Base-by-base conservation (phyloP, 2,888 invertebrate species). In the Priocnemis perturbator region DNA sequence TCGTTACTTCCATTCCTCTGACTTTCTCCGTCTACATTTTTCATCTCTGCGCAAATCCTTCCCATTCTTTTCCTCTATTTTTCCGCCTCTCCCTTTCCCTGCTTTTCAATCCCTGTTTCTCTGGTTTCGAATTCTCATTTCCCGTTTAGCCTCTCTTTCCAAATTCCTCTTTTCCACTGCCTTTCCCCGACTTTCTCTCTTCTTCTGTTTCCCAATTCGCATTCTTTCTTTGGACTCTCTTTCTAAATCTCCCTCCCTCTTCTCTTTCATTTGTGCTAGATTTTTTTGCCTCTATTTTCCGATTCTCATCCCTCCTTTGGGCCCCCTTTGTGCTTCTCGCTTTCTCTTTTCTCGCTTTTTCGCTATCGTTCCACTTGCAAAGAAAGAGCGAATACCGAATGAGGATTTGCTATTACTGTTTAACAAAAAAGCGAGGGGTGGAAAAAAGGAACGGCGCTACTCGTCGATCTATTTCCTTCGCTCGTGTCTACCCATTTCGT, bases 311-410 rank as follows among this genome's bases (percentile, higher is more conserved):
- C 26, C 14, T 47, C 45, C 5, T 7, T 59, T 45, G 21, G 15
- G 15, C 26, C 14, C 9, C 19, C 26, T 45, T 47, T n/a, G 44
- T 45, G n/a, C n/a, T 19, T 14, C 20, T 52, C 50, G 50, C 52
- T 45, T 19, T 61, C 37, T 61, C 52, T 50, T 37, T 53, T 20
- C n/a, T n/a, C n/a, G n/a, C n/a, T n/a, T n/a, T n/a, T n/a, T n/a
- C n/a, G n/a, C n/a, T n/a, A n/a, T n/a, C n/a, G n/a, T 9, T 9
- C 26, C 17, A 20, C 50, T 47, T 47, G 19, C 21, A 44, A 45
- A 15, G 19, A 20, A 58, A 21, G 58, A 58, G 4, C 58, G 58
- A 15, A 44, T 45, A 58, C 17, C 20, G 37, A 15, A 58, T 15
- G 58, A n/a, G 20, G 45, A 19, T 44, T 58, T 21, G 37, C 56